Conservation (phyloP, 2,113 vertebrate species). For the Tamias sibiricus region DNA sequence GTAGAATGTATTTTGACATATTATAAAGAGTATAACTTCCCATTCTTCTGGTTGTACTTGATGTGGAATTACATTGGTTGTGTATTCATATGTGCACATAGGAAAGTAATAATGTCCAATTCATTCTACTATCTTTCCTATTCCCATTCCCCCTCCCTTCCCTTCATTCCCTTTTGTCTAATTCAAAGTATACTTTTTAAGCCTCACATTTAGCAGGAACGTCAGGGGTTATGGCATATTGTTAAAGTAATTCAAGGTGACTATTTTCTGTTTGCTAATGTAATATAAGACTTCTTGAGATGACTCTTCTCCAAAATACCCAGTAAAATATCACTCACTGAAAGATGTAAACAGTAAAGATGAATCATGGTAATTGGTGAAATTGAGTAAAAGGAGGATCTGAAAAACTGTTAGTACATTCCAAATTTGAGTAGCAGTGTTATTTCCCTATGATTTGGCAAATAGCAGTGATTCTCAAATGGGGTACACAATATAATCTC, state of each 20-base stretch:
- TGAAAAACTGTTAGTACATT: neutral
- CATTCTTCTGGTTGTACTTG: no score
- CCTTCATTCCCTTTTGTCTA: no score
- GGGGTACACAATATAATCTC: neutral
- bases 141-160: no score
- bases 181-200: neutral
- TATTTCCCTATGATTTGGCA: neutral
- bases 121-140: no score
- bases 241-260: neutral
- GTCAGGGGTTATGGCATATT: neutral
- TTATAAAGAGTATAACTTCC: no score
- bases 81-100: no score
- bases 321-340: neutral
- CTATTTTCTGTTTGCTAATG: neutral
- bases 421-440: neutral
- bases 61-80: no score
- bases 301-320: neutral
- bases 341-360: neutral
- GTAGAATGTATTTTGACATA: no score
- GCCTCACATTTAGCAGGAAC: neutral
- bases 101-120: no score
- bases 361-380: neutral
- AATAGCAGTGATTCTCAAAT: neutral
- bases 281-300: neutral
- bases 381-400: neutral